These are phyloP conservation scores for Tetrax tetrax DNA, from an alignment of 2,113 vertebrate species.

Conservation along the genomic window DNA sequence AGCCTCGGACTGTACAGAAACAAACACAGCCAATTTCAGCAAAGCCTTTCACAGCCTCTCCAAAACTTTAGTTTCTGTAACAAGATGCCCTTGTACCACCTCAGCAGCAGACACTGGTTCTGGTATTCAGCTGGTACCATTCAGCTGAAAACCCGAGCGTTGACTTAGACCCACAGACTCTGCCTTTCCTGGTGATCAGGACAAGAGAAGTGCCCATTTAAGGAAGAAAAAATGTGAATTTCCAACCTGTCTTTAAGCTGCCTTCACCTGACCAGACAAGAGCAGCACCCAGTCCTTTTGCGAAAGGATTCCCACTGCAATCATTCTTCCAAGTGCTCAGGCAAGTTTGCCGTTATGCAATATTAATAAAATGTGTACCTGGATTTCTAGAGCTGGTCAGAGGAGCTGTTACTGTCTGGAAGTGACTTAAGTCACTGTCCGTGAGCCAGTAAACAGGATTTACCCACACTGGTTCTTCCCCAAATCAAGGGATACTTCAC, in stretches of 20 bases:
- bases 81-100: neutral
- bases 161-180: neutral
- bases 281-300: neutral
- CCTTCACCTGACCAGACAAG: neutral
- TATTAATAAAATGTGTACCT: neutral
- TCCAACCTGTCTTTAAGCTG: neutral
- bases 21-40: neutral
- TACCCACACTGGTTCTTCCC: neutral
- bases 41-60: neutral
- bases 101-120: neutral
- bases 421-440: neutral
- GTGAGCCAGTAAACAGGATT: neutral
- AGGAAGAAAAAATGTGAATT: neutral
- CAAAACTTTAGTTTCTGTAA: neutral
- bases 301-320: neutral
- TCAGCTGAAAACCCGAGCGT: neutral
- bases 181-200: neutral
- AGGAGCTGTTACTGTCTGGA: neutral
- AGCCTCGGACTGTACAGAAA: slow-evolving; percentile 87
- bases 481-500: neutral
- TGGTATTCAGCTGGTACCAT: neutral
- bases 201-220: neutral
- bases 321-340: neutral
- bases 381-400: slow-evolving; percentile 5
- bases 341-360: slow-evolving; percentile 10